These are phyloP conservation scores for Halictus quadricinctus DNA, from an alignment of 2,888 invertebrate genomes.

Conservation along the genomic window DNA sequence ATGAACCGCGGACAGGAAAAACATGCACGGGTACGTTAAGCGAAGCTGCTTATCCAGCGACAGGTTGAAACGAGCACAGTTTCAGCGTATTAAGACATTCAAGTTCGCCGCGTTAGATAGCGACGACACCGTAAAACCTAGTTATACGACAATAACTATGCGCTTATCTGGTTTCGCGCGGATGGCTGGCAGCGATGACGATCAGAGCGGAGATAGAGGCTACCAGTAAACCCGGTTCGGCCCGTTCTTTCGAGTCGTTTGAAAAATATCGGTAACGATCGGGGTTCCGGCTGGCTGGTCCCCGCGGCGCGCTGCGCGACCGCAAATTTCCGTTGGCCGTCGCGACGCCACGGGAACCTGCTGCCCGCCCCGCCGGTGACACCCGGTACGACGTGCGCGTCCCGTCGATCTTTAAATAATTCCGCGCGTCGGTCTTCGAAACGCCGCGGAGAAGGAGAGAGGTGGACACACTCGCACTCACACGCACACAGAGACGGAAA, in stretches of 20 bases:
- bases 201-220: neutral
- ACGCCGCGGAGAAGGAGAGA: neutral
- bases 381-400: conserved; percentile 1
- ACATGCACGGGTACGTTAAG: neutral
- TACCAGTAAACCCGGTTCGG: conserved; percentile 4
- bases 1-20: too few relatives aligned
- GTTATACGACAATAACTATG: neutral
- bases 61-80: neutral
- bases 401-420: conserved; percentile 45
- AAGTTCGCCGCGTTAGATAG: neutral
- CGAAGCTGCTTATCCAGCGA: neutral
- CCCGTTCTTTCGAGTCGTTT: conserved; percentile 3
- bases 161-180: neutral
- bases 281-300: conserved; percentile 4
- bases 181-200: neutral
- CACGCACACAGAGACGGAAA: neutral
- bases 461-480: neutral
- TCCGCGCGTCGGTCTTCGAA: conserved; percentile 34
- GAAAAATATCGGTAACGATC: conserved; percentile 24
- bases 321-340: conserved; percentile 33
- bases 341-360: conserved; percentile 3
- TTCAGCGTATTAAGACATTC: neutral
- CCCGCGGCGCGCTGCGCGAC: neutral
- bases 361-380: neutral
- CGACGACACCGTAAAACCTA: neutral